These are phyloP conservation scores for Sarcophaga peregrina DNA, from an alignment of 1,140 invertebrate species.

Conservation along the genomic window DNA sequence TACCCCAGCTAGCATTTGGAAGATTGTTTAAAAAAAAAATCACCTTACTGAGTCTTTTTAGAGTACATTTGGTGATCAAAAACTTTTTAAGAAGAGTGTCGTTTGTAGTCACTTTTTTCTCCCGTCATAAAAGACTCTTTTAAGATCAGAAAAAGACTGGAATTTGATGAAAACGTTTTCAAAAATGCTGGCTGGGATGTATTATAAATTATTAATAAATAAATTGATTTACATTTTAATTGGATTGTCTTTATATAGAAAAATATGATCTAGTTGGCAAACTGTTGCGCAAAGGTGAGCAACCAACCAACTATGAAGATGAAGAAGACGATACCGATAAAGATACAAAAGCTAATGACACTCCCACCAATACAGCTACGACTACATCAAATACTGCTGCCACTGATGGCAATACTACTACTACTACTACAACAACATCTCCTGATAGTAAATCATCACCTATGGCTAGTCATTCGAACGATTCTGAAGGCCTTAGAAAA, in stretches of 20 bases:
- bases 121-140: no score
- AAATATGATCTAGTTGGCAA: constrained; percentile 94
- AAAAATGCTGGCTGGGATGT: no score
- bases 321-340: constrained; percentile 80
- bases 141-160: no score
- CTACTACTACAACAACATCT: no score
- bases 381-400: neutral
- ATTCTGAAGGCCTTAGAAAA: constrained; percentile 43
- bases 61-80: no score
- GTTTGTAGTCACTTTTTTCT: no score
- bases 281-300: constrained; percentile 90
- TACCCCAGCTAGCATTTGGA: no score
- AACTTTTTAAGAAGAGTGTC: no score
- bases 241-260: constrained; percentile 74
- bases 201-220: neutral
- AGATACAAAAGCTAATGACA: constrained; percentile 60
- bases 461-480: no score
- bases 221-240: neutral
- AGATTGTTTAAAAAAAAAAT: no score
- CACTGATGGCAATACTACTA: neutral
- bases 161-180: no score
- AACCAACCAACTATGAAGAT: constrained; percentile 91
- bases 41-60: no score
- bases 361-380: constrained; percentile 7
- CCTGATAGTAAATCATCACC: neutral